Evolutionary conservation across 2,888 invertebrate species (phyloP), one percentile per base, ranked within the genome.

Genomic region (Lamproptera curius): DNA sequence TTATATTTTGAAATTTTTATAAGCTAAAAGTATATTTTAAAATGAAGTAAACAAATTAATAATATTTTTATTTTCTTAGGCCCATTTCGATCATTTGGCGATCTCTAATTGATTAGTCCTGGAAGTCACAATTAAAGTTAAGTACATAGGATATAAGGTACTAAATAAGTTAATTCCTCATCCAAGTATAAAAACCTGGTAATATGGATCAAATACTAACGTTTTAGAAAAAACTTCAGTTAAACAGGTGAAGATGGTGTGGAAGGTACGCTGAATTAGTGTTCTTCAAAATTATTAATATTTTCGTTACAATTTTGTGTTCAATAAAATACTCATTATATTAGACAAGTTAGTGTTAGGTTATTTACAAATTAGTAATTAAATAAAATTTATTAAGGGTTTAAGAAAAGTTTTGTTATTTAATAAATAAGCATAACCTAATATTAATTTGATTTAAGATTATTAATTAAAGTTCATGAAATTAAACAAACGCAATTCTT

Each of bases 181-280:
- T 31, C 31, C 28, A 20, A 10, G 6, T 40, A 40, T 40, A 40
- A 31, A 39, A 39, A 38, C 16, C 23, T 15, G 16, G 11, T 46
- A 16, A 31, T 37, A 8, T 36, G 41, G 53, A 53, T 55, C 48
- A 59, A 69, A 73, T 58, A 63, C 56, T 60, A 59, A 60, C 50
- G 52, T 53, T 49, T 16, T 14, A 26, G 2, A 23, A 56, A n/a
- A n/a, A 53, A 49, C 64, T 62, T 67, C 58, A 55, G 44, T 50
- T 47, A 14, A 46, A 43, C n/a, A 59, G 59, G 65, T 31, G 65
- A 76, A 70, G 54, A 82, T 82, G 81, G 64, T 70, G 73, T 67
- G 67, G 64, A 79, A 81, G 82, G 82, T 83, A 74, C 61, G 55
- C 42, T 36, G 13, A 33, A 23, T 17, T 39, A 42, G 8, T 35